Base-by-base conservation (phyloP, 2,797 vertebrate genomes). In the Trachops cirrhosus region DNA sequence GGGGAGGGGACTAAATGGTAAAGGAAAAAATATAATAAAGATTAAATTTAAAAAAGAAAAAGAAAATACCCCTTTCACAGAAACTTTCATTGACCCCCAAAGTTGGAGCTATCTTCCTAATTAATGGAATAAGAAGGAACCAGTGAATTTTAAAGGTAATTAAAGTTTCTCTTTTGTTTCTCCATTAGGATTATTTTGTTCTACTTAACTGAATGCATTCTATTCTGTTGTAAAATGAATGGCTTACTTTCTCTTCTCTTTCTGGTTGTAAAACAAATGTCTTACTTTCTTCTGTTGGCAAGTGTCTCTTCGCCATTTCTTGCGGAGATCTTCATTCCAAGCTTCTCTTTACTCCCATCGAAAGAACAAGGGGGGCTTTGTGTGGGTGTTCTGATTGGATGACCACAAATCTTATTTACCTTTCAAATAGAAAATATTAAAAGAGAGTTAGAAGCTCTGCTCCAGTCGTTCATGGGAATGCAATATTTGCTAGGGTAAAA, bases 391-490 rank as follows among this genome's bases (percentile, higher is more conserved):
- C 98, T 99, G 94, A 97, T 95, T 24, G 98, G 98, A 83, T 89
- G 97, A 57, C 99, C 99, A 97, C 99, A 99, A 82, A 99, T 96
- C 94, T 98, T 99, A 91, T 98, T 98, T 44, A 99, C 99, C 99
- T 99, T 98, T 95, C 96, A 93, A 89, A 79, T 34, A 96, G 89
- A 97, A 97, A 97, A 29, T 0, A 96, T 89, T 32, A 91, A 90
- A 73, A 78, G 57, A 57, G 2, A 85, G 64, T 83, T 96, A 98
- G 84, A 70, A 96, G 83, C 14, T 21, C 39, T 14, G 37, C 26
- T 85, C 22, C 18, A 41, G 41, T 0, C 32, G 93, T 96, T 90
- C 83, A 57, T 77, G 50, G 92, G 57, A 84, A 91, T 54, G 50
- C 11, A 64, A 54, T 24, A 4, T 80, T 95, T 84, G 1, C 50